A percentile compares a stretch with the other conserved stretches of the same genome.
phyloP scores from a whole-genome alignment of 1,140 invertebrate species.

The Ostrea denselamellosa region DNA sequence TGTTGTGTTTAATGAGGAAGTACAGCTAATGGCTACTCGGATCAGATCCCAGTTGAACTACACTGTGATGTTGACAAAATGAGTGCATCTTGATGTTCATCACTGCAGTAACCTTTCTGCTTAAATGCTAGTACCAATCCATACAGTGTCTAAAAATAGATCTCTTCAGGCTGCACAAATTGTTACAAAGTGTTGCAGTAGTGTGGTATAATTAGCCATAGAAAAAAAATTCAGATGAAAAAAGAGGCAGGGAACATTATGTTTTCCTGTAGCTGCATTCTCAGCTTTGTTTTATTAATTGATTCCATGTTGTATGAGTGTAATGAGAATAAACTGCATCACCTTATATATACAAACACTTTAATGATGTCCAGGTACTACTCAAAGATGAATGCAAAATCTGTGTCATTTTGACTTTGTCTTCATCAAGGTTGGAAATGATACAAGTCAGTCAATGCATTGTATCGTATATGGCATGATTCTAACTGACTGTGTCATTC shows the following conservation, averaged over 20 bases:
- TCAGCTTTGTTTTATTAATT: neutral
- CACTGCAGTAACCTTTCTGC: neutral
- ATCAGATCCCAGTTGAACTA: too few species aligned
- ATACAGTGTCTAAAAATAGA: neutral
- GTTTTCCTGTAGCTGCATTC: neutral
- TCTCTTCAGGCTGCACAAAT: constrained; percentile 18
- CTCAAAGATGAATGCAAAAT: too few species aligned
- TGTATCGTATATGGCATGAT: too few species aligned
- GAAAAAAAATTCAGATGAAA: neutral
- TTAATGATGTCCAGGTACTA: neutral
- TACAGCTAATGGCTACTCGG: too few species aligned
- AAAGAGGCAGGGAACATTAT: neutral
- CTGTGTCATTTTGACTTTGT: too few species aligned
- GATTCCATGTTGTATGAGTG: neutral
- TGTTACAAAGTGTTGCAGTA: constrained; percentile 32
- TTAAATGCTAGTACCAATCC: neutral
- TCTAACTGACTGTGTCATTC: too few species aligned
- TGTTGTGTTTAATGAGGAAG: too few species aligned
- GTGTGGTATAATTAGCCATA: neutral
- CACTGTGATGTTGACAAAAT: neutral
- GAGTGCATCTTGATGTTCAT: neutral
- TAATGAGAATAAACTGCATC: neutral
- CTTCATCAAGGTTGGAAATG: too few species aligned
- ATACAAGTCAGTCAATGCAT: too few species aligned
- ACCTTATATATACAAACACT: constrained; percentile 14